Evolutionary conservation across 2,888 invertebrate species (phyloP), one percentile per base, ranked within the genome.

Genomic region (Galeruca laticollis): DNA sequence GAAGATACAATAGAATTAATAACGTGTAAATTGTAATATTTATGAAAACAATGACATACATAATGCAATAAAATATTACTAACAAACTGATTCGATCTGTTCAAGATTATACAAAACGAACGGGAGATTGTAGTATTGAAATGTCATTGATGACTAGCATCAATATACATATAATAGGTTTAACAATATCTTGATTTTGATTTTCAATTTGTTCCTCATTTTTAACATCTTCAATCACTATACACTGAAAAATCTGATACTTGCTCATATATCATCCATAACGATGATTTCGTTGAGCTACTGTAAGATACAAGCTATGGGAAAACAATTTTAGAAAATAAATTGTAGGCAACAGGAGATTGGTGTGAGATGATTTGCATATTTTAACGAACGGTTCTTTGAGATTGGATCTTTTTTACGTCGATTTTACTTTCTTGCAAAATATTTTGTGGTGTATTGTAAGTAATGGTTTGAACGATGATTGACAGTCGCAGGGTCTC

Each of bases 331-430:
- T 66, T 66, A 21, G n/a, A n/a, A 51, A 26, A 66, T 66, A 31
- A 56, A 64, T 35, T 49, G 65, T 37, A 43, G 57, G 57, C 49
- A 60, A 66, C 35, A 66, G 59, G 49, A 59, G 60, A 66, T 66
- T 66, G 51, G 60, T 37, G 43, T 26, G 20, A 35, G 59, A 60
- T 66, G 66, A 66, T 59, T 66, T 66, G 66, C 66, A 66, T 66
- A 37, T 66, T 66, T 65, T n/a, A 35, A 43, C 33, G 31, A 65
- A 65, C 57, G 47, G 65, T 65, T 65, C 59, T 66, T 33, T 66
- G 18, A 63, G 35, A 63, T 54, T 63, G 63, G 43, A 20, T 61
- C 54, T 18, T 54, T 56, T 43, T 62, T 61, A 18, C 10, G 5
- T 11, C 0, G 5, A 51, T 51, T 61, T 62, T 37, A 62, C 26